Evolutionary conservation across 2,888 invertebrate genomes (phyloP).

Genomic region (Halictus ligatus): DNA sequence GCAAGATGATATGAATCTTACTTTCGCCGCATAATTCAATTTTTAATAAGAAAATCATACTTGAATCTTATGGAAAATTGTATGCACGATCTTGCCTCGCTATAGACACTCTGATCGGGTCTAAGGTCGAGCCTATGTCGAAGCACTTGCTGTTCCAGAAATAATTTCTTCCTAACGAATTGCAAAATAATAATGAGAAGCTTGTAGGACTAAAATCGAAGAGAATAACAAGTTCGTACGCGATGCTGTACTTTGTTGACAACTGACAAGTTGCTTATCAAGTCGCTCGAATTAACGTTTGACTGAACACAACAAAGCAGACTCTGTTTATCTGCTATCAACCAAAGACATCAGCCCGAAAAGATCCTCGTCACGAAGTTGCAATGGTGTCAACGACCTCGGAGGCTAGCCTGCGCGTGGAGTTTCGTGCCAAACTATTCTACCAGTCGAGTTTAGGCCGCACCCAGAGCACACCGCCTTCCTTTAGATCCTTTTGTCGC

Average conservation of each 20-base stretch:
- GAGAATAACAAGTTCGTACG: too few species aligned
- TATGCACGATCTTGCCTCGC: too few species aligned
- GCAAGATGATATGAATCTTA: too few species aligned
- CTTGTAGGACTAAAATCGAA: too few species aligned
- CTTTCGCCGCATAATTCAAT: too few species aligned
- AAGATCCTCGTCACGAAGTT: slow-evolving; percentile 42
- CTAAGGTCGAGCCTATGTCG: too few species aligned
- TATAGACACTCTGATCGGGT: too few species aligned
- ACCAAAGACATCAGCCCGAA: not conserved
- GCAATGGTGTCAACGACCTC: slow-evolving; percentile 67
- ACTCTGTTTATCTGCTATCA: slow-evolving; percentile 22
- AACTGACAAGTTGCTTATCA: not conserved
- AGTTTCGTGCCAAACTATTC: slow-evolving; percentile 69
- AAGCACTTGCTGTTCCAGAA: not conserved
- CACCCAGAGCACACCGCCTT: slow-evolving; percentile 58
- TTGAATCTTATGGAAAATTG: too few species aligned
- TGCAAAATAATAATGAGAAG: too few species aligned
- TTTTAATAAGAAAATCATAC: too few species aligned
- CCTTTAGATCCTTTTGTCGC: slow-evolving; percentile 53
- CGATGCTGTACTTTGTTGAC: not conserved
- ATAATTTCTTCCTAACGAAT: too few species aligned
- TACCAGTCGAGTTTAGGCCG: slow-evolving; percentile 55
- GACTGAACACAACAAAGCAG: not conserved
- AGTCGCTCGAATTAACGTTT: not conserved
- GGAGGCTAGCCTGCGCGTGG: slow-evolving; percentile 40